Evolutionary conservation across 2,797 vertebrate species (phyloP), one percentile per base, ranked within the genome.

Genomic region (Meriones psammophilus): DNA sequence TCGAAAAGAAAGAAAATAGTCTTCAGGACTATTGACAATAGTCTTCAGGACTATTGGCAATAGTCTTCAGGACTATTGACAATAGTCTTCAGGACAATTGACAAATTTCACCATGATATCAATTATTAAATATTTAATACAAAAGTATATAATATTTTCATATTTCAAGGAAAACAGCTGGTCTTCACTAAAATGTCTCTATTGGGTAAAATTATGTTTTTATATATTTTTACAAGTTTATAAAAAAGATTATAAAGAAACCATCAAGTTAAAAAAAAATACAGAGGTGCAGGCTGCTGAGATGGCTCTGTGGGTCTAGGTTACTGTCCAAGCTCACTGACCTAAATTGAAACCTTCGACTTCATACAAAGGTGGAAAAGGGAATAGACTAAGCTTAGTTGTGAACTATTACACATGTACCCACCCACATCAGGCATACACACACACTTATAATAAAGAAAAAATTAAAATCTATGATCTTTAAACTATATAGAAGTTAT

Each of bases 361-460:
- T 58, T 4, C 22, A 30, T 33, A 58, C 20, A 30, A 39, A 28
- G 24, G n/a, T 39, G 26, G 68, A 73, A 68, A 30, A 7, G 12
- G 3, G 8, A 33, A 17, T 2, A 18, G 50, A 73, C 8, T 58
- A 33, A 50, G 26, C 42, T 18, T 17, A 88, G 20, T 3, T 17
- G 4, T 9, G 17, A 36, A 33, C n/a, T 24, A 1, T 9, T 18
- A 24, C 20, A 50, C 3, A 10, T 50, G 10, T 1, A 30, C 1
- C 17, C 26, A 12, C 5, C 39, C 12, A 50, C 10, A 69, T 68
- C 42, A 50, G n/a, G 18, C 7, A 46, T 13, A 56, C 6, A 86
- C 15, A 64, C 39, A 42, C 28, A 73, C 2, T 10, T 18, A 58
- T 28, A n/a, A 73, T 26, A 26, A 58, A 50, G 28, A 46, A 36